Evolutionary conservation across 2,113 vertebrate genomes (phyloP), one percentile per base, ranked within the genome.

Genomic region (Canis aureus): DNA sequence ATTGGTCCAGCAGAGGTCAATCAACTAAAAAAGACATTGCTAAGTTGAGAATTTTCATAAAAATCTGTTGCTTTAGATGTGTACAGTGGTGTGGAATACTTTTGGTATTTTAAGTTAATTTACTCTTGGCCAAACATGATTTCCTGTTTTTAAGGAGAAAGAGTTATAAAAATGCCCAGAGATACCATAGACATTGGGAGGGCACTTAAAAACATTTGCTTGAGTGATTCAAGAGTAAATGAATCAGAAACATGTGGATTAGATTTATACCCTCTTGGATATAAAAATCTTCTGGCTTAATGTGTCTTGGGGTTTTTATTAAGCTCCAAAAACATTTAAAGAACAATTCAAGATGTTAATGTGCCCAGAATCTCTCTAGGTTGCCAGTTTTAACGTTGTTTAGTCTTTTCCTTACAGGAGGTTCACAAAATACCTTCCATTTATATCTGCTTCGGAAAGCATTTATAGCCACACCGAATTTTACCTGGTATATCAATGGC

Each of bases 121-220:
- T 87, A 79, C 43, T 96, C 35, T 96, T 98, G 94, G 86, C 43
- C 83, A 96, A 96, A 49, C 15, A 83, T 15, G 10, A 67, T 71
- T 97, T 97, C 91, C 59, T 97, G 96, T 97, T 97, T 97, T 97
- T 93, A 91, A 87, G 89, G 62, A 86, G 81, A 95, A 92, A 98
- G 51, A 74, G 23, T 95, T 93, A 91, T 74, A 93, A 97, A 97
- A 97, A 92, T 86, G 32, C 57, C 91, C 73, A 95, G 93, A 95
- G 91, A 93, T 97, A 86, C 86, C 62, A 16, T 27, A 89, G 85
- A 93, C 59, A 27, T 79, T 35, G 86, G 93, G 91, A 76, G 12
- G 2, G 17, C 51, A 83, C 71, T 97, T 97, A 71, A 95, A 97
- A 97, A 92, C 62, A 92, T 43, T 43, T 29, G 49, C 67, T 95